A percentile compares a stretch with the other conserved stretches of the same genome.
Conservation (phyloP, 2,113 vertebrate genomes). For the Archilochus colubris region DNA sequence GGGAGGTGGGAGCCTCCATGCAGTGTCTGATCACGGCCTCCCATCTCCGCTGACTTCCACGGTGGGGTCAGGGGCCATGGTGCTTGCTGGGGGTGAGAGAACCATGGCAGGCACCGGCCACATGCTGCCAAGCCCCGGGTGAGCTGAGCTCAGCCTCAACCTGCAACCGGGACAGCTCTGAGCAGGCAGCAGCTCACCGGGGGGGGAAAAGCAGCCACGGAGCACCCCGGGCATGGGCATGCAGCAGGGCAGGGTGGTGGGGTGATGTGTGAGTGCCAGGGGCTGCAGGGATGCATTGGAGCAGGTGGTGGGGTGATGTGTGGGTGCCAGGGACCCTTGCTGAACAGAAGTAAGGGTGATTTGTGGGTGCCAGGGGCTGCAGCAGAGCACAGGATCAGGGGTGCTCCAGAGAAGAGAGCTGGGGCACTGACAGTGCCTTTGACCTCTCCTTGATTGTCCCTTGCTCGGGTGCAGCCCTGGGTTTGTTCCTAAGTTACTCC, state of each 20-base stretch:
- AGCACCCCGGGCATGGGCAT: background rate
- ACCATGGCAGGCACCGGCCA: background rate
- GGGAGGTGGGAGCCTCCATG: background rate
- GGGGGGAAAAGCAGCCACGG: background rate
- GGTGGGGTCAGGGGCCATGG: accelerated
- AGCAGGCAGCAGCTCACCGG: too few relatives aligned
- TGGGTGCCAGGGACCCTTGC: too few relatives aligned
- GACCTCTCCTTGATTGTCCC: accelerated
- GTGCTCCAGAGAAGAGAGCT: background rate
- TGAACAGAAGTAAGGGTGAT: too few relatives aligned
- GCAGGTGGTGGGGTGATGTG: too few relatives aligned
- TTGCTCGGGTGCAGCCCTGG: background rate
- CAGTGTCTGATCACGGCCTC: accelerated
- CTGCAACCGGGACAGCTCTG: accelerated
- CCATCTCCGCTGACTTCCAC: background rate
- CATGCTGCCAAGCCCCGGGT: accelerated
- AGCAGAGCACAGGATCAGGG: background rate
- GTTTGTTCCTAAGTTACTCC: accelerated
- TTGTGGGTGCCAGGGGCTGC: background rate
- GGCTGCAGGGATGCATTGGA: background rate
- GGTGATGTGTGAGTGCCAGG: too few relatives aligned
- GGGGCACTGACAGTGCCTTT: background rate
- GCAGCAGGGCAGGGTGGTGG: too few relatives aligned
- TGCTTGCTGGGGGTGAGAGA: accelerated
- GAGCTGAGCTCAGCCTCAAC: background rate